Percentiles rank a stretch among this genome's conserved stretches.
These are phyloP conservation scores for Crotophaga sulcirostris DNA, from an alignment of 2,113 vertebrate genomes.

Conservation along the genomic window DNA sequence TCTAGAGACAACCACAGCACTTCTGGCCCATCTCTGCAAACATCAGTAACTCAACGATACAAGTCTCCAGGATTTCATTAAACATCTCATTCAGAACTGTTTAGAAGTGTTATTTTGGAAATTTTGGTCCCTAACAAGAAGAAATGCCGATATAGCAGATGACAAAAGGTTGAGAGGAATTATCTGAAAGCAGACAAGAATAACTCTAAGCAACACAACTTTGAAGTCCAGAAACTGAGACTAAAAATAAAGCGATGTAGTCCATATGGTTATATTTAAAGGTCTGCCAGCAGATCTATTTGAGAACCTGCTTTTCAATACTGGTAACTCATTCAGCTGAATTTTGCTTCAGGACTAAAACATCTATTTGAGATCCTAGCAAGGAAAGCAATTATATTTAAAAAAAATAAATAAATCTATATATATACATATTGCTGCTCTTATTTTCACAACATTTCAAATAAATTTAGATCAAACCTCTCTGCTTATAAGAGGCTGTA, in stretches of 20 bases:
- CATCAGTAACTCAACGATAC: background rate
- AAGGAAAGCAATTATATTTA: background rate
- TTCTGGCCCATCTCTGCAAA: background rate
- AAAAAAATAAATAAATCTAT: background rate
- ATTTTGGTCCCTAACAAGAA: background rate
- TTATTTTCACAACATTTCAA: background rate
- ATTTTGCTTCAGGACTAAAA: constrained; percentile 29
- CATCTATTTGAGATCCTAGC: background rate
- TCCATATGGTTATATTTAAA: background rate
- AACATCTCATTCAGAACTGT: background rate
- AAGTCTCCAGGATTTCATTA: background rate
- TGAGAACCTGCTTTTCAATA: background rate
- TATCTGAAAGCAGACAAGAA: background rate
- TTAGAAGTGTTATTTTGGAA: background rate
- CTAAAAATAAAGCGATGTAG: background rate
- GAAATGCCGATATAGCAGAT: background rate
- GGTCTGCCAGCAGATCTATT: background rate
- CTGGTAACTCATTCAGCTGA: background rate
- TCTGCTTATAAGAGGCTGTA: background rate
- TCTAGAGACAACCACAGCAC: background rate
- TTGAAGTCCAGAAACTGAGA: constrained; percentile 6
- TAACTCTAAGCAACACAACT: background rate
- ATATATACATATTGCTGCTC: background rate
- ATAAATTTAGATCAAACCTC: background rate
- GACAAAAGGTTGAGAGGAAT: background rate